Evolutionary conservation across 2,113 vertebrate genomes (phyloP), one percentile per base, ranked within the genome.

Genomic region (Danio rerio): DNA sequence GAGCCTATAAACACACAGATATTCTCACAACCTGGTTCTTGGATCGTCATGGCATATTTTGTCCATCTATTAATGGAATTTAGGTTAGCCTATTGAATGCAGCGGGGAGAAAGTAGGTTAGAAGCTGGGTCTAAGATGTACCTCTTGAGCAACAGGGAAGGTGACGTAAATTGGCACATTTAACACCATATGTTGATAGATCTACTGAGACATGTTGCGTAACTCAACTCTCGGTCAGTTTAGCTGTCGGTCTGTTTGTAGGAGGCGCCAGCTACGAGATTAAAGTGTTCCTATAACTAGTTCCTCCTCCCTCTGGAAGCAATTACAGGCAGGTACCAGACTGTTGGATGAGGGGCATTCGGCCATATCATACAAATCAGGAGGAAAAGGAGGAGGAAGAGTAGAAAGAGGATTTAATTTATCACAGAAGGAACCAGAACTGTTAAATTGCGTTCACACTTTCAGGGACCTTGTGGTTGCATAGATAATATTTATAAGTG

Each of bases 31-130:
- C 56, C 70, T 80, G 53, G 50, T 73, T 84, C 21, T 72, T 58
- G 16, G 13, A 58, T 77, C 53, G 6, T 13, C 20, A 56, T 72
- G 75, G 55, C 66, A 74, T 47, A 74, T 84, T 78, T 74, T 80
- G 82, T 56, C 61, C 59, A 49, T 75, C 91, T 93, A 92, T 92
- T 92, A 91, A 83, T 90, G 86, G 88, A 89, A 89, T 86, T 86
- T 85, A 86, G 86, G 86, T 86, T 83, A 81, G 69, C 20, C 59
- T 15, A 88, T 81, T 85, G 84, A 83, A 87, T 81, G n/a, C 69
- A 82, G 88, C 87, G 87, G 20, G 76, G 58, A 75, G 87, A 89
- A 93, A 90, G 88, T 92, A 84, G 92, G 93, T 91, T 92, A 91
- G 86, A 52, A 90, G 89, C 70, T 86, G 85, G 87, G 86, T 80